These are phyloP conservation scores for Drosophila paramelanica DNA, from an alignment of 2,888 invertebrate species.

Conservation along the genomic window DNA sequence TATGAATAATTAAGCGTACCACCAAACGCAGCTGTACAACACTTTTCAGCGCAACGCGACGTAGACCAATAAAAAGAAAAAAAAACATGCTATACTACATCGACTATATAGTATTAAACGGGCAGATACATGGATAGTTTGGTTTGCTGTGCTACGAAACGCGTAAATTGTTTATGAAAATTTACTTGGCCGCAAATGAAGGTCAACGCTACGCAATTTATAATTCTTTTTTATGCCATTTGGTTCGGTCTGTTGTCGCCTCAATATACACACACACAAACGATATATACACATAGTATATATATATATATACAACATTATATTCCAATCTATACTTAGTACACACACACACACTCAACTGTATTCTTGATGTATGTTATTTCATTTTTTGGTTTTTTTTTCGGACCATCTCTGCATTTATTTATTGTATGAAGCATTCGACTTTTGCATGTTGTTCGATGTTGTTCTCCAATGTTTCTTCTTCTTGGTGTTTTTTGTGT, in stretches of 20 bases:
- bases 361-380: slow-evolving; percentile 40
- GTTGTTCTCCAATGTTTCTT: slow-evolving; percentile 28
- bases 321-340: slow-evolving; percentile 39
- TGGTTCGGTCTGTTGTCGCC: slow-evolving; percentile 43
- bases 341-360: slow-evolving; percentile 19
- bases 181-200: slow-evolving; percentile 79
- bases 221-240: slow-evolving; percentile 78
- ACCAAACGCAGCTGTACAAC: slow-evolving; percentile 66
- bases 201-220: slow-evolving; percentile 80
- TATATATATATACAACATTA: slow-evolving; percentile 19
- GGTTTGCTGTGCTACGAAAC: slow-evolving; percentile 49
- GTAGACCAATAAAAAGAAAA: slow-evolving; percentile 37
- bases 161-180: slow-evolving; percentile 80
- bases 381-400: slow-evolving; percentile 36
- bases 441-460: slow-evolving; percentile 49
- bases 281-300: not conserved
- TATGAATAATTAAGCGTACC: slow-evolving; percentile 76
- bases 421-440: slow-evolving; percentile 58
- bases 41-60: slow-evolving; percentile 51
- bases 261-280: slow-evolving; percentile 20
- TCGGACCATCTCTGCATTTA: slow-evolving; percentile 63
- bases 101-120: slow-evolving; percentile 1
- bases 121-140: slow-evolving; percentile 19
- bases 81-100: slow-evolving; percentile 1
- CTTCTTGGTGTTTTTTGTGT: slow-evolving; percentile 1